phyloP scores from a whole-genome alignment of 2,797 vertebrate genomes.

The Dendrocincla fuliginosa region DNA sequence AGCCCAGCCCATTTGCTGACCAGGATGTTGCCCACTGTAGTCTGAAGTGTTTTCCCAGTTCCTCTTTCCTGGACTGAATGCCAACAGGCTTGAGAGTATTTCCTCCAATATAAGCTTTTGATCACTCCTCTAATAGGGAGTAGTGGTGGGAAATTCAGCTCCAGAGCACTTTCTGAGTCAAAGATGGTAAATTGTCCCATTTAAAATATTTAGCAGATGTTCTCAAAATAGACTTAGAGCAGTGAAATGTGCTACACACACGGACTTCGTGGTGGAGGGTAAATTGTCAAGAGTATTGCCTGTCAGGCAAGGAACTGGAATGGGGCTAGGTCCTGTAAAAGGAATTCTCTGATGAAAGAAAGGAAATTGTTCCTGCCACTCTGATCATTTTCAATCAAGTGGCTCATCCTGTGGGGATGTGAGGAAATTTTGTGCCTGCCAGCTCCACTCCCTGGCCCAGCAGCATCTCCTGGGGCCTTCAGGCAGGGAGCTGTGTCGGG shows the following conservation, averaged over 20 bases:
- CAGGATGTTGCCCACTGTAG: neutral
- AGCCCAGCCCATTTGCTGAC: neutral
- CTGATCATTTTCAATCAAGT: conserved; percentile 44
- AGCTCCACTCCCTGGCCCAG: neutral
- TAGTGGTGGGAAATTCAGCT: neutral
- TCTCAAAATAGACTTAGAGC: neutral
- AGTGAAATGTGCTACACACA: neutral
- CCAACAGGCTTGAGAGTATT: neutral
- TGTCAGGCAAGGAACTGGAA: neutral
- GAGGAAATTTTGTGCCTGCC: neutral
- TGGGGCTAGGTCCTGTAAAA: neutral
- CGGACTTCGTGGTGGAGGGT: neutral
- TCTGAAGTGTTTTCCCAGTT: neutral
- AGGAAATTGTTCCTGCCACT: conserved; percentile 60
- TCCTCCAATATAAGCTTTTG: neutral
- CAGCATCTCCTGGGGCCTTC: neutral
- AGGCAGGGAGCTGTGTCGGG: neutral
- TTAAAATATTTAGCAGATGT: conserved; percentile 27
- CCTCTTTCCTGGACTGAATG: neutral
- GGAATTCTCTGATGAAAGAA: conserved; percentile 57
- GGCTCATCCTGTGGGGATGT: neutral
- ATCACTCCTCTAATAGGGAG: neutral
- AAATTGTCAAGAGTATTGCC: neutral
- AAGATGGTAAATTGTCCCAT: neutral
- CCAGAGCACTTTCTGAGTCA: neutral